These are phyloP conservation scores for Onthophagus sagittarius DNA, from an alignment of 2,888 invertebrate genomes.

Conservation along the genomic window DNA sequence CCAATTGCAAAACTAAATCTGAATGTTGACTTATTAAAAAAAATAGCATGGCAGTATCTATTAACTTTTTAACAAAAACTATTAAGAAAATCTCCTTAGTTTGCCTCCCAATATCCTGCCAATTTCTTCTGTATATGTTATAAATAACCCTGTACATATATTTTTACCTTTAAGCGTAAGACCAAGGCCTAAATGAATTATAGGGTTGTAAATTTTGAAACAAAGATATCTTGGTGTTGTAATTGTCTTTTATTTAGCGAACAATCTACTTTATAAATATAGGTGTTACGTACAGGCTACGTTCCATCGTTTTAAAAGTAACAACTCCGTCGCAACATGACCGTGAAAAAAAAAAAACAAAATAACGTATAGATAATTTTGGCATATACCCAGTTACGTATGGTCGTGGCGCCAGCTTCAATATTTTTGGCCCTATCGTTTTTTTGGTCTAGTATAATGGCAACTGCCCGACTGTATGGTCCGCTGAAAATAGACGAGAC, in stretches of 20 bases:
- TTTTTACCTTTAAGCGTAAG: too few species aligned
- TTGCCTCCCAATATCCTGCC: too few species aligned
- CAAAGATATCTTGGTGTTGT: not conserved
- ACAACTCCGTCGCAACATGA: not conserved
- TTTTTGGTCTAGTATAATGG: not conserved
- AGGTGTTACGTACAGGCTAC: not conserved
- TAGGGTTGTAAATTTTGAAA: too few species aligned
- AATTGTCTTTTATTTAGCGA: not conserved
- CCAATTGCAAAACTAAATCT: too few species aligned
- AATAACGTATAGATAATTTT: not conserved
- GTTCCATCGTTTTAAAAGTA: not conserved
- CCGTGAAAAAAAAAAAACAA: not conserved
- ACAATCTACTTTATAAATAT: not conserved
- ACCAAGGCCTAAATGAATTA: too few species aligned
- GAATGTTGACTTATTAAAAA: too few species aligned
- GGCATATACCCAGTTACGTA: not conserved
- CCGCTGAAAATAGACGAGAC: not conserved
- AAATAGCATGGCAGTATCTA: too few species aligned
- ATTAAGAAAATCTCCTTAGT: too few species aligned
- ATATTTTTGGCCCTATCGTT: not conserved
- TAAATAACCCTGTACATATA: too few species aligned
- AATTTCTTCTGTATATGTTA: too few species aligned
- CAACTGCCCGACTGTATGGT: not conserved
- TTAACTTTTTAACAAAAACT: too few species aligned
- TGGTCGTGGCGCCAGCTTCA: not conserved